These are phyloP conservation scores for Syngnathus acus DNA, from an alignment of 2,797 vertebrate species.

Conservation along the genomic window DNA sequence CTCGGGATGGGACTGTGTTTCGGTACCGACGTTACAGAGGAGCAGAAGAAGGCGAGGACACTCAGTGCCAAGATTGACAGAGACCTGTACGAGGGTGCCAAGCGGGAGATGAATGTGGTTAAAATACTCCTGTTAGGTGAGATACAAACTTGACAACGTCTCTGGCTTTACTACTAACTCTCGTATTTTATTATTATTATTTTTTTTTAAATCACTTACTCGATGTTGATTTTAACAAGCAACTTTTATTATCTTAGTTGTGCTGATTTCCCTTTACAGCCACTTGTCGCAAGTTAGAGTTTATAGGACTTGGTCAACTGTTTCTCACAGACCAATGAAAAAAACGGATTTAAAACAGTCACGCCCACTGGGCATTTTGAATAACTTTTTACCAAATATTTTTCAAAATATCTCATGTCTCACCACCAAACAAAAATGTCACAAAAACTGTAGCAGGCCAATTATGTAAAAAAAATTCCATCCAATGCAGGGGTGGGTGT, in stretches of 20 bases:
- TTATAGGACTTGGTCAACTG: neutral
- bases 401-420: neutral
- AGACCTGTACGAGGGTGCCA: constrained; percentile 67
- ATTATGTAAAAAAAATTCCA: neutral
- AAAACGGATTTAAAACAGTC: neutral
- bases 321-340: neutral
- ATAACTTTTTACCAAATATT: neutral
- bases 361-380: neutral
- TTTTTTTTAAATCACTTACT: neutral
- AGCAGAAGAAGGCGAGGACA: constrained; percentile 64
- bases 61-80: constrained; percentile 65
- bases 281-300: neutral
- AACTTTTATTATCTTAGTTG: neutral
- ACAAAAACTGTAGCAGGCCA: neutral
- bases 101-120: constrained; percentile 69
- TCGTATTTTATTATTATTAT: neutral
- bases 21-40: constrained; percentile 70
- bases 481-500: neutral
- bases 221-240: neutral
- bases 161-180: neutral
- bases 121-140: constrained; percentile 74
- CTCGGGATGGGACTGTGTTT: constrained; percentile 73
- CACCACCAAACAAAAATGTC: neutral
- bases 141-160: constrained; percentile 9
- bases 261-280: neutral